A percentile compares a stretch with the other conserved stretches of the same genome.
Evolutionary conservation across 2,888 invertebrate species (phyloP).

Genomic region (Marasmarcha lunaedactyla): DNA sequence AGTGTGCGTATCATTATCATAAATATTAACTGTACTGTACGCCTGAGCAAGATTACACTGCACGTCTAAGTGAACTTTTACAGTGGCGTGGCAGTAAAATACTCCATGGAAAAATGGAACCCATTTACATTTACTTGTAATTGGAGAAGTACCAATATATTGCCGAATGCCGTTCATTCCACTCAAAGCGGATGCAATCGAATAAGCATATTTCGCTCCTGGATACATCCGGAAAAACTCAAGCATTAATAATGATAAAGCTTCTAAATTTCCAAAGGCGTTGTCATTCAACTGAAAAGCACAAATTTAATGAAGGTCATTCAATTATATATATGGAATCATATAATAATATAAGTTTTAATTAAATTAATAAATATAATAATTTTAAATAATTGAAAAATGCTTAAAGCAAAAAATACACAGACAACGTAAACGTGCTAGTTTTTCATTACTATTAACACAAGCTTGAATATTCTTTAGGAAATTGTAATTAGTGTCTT

Average conservation of each 20-base stretch:
- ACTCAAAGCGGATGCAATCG: slow-evolving; percentile 41
- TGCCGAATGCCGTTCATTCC: slow-evolving; percentile 37
- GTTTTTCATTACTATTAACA: too few species aligned
- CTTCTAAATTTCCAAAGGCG: slow-evolving; percentile 41
- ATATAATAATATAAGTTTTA: too few species aligned
- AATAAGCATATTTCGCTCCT: slow-evolving; percentile 38
- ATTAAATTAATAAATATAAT: too few species aligned
- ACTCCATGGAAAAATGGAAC: slow-evolving; percentile 51
- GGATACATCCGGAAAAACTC: slow-evolving; percentile 50
- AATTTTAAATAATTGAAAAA: too few species aligned
- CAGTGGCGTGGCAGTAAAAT: slow-evolving; percentile 41
- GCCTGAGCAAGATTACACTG: slow-evolving; percentile 1
- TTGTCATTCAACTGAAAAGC: slow-evolving; percentile 39
- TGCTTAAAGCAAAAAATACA: too few species aligned
- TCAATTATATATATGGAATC: too few species aligned
- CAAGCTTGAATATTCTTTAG: too few species aligned
- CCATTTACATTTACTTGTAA: slow-evolving; percentile 42
- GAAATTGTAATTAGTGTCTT: too few species aligned
- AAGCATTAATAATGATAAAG: slow-evolving; percentile 44
- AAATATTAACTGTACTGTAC: slow-evolving; percentile 33
- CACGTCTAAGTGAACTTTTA: slow-evolving; percentile 49
- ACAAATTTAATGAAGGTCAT: background rate
- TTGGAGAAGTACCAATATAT: slow-evolving; percentile 23
- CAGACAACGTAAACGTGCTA: too few species aligned
- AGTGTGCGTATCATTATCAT: slow-evolving; percentile 39